Evolutionary conservation across 2,888 invertebrate genomes (phyloP), one percentile per base, ranked within the genome.

Genomic region (Leptopilina syphax): DNA sequence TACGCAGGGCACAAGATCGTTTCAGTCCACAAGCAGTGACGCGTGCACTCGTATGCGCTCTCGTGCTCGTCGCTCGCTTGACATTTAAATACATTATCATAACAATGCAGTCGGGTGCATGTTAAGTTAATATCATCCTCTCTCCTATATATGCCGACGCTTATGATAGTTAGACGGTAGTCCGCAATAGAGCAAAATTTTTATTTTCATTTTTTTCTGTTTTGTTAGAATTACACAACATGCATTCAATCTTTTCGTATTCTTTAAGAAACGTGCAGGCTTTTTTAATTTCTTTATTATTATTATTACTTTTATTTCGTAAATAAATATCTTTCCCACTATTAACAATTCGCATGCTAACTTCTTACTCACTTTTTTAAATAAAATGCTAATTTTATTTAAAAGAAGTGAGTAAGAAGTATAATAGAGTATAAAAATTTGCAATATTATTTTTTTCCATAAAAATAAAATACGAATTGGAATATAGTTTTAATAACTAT

Each of bases 41-140:
- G 78, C 65, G 78, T 77, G 77, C 78, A 73, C 78, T 65, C 65
- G 60, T 77, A 66, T 68, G 50, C 79, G 68, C 76, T 77, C 77
- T 76, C 77, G 79, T 77, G 67, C 76, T 79, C 76, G 67, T 77
- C 83, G 79, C 83, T 81, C 80, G 80, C 84, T 87, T 90, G 90
- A 89, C 88, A 90, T 90, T 90, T 90, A 88, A 90, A 90, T 90
- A 88, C 87, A 90, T 90, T 90, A 90, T 89, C 90, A 90, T 90
- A 90, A 90, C 89, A 90, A 90, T 90, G 89, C 87, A 82, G 82
- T 84, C 86, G 89, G 88, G 85, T 89, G 86, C 90, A 89, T 88
- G 88, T 88, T 85, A 85, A 87, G 88, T 88, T 89, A 88, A 90
- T 90, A 88, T 88, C 86, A 84, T 88, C 47, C 79, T 78, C 77